Evolutionary conservation across 2,888 invertebrate genomes (phyloP).

Genomic region (Leptodirus hochenwartii): DNA sequence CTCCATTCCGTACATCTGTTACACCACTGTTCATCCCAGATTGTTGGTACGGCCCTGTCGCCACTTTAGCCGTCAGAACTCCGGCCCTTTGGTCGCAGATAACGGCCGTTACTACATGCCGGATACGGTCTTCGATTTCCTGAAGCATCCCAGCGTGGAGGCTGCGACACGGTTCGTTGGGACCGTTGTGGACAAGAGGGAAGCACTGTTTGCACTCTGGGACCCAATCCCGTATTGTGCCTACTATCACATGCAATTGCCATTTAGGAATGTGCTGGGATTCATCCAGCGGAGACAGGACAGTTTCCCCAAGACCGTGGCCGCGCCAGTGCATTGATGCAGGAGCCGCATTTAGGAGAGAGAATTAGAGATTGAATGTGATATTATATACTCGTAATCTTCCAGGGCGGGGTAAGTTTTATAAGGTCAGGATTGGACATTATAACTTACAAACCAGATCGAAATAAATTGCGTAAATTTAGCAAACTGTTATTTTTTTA

Average conservation of each 20-base stretch:
- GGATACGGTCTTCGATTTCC: slow-evolving; percentile 32
- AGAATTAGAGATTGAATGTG: slow-evolving; percentile 21
- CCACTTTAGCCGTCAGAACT: slow-evolving; percentile 37
- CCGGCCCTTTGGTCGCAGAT: slow-evolving; percentile 30
- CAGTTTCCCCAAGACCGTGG: slow-evolving; percentile 24
- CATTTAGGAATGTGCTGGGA: slow-evolving; percentile 38
- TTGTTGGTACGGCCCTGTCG: slow-evolving; percentile 43
- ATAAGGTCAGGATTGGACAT: too few relatives aligned
- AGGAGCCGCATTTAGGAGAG: slow-evolving; percentile 20
- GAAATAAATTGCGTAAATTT: too few relatives aligned
- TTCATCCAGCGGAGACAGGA: slow-evolving; percentile 32
- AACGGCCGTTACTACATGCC: slow-evolving; percentile 38
- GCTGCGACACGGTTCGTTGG: slow-evolving; percentile 41
- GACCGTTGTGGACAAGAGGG: slow-evolving; percentile 56
- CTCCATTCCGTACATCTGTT: slow-evolving; percentile 63
- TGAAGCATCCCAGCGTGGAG: slow-evolving; percentile 29
- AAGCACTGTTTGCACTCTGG: slow-evolving; percentile 68
- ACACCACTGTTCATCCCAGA: slow-evolving; percentile 47
- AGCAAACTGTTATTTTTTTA: too few relatives aligned
- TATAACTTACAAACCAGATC: too few relatives aligned
- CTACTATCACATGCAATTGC: slow-evolving; percentile 65
- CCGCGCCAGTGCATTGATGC: slow-evolving; percentile 23
- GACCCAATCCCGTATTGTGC: slow-evolving; percentile 75
- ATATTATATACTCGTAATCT: too few relatives aligned
- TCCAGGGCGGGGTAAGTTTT: too few relatives aligned